These are phyloP conservation scores for Acromyrmex charruanus DNA, from an alignment of 1,140 invertebrate species.

Conservation along the genomic window DNA sequence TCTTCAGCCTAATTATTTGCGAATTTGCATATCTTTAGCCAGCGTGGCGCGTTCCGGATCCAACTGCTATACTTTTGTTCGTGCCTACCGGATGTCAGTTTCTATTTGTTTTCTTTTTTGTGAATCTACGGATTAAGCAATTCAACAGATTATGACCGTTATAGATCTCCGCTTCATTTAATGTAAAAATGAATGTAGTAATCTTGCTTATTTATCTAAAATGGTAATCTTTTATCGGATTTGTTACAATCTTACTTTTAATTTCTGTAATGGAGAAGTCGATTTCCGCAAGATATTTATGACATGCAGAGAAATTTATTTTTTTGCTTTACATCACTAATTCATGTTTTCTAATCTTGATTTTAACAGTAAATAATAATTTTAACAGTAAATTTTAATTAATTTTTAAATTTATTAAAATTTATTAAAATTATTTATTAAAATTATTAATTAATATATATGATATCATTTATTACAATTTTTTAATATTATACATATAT, in stretches of 20 bases:
- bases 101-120: constrained; percentile 44
- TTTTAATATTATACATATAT: not conserved
- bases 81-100: constrained; percentile 69
- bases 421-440: no score
- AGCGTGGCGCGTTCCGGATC: constrained; percentile 50
- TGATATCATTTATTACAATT: not conserved
- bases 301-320: not conserved
- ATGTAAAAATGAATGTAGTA: not conserved
- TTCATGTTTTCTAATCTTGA: not conserved
- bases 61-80: constrained; percentile 69
- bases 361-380: not conserved
- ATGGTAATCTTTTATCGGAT: not conserved
- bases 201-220: constrained; percentile 3
- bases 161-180: constrained; percentile 12
- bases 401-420: not conserved
- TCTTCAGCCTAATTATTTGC: constrained; percentile 82
- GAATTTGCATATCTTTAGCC: constrained; percentile 81
- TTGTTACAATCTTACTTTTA: not conserved
- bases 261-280: not conserved
- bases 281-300: not conserved
- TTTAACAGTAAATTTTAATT: not conserved
- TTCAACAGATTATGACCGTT: constrained; percentile 41
- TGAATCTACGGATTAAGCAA: constrained; percentile 31
- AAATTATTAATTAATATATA: not conserved
- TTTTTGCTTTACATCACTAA: not conserved